phyloP scores from a whole-genome alignment of 2,797 vertebrate genomes.

The Mormyrops attenuatus region DNA sequence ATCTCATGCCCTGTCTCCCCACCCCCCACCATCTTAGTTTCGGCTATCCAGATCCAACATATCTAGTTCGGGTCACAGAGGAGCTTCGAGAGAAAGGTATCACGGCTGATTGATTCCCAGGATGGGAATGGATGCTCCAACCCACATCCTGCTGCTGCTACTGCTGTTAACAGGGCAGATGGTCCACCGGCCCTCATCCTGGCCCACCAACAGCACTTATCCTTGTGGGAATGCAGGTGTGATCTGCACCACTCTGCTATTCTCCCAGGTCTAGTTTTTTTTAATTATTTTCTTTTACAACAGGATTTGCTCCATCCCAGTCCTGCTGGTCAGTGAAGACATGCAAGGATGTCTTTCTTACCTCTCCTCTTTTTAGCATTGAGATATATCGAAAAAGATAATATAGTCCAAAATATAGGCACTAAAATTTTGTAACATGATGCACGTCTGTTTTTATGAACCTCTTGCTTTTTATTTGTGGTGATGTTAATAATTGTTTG shows the following conservation, averaged over 20 bases:
- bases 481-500: conserved; percentile 26
- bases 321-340: conserved; percentile 45
- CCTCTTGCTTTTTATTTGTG: conserved; percentile 41
- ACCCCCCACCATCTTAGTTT: conserved; percentile 64
- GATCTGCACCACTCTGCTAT: not conserved
- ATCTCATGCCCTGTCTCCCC: not conserved
- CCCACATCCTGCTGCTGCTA: not conserved
- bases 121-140: not conserved
- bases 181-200: not conserved
- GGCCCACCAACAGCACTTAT: not conserved
- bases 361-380: conserved; percentile 39
- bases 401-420: conserved; percentile 36
- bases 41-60: conserved; percentile 89
- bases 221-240: conserved; percentile 8
- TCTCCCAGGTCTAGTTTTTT: not conserved
- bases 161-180: conserved; percentile 13
- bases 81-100: conserved; percentile 90
- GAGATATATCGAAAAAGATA: conserved; percentile 15
- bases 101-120: conserved; percentile 68
- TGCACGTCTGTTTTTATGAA: conserved; percentile 30
- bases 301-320: conserved; percentile 38
- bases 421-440: conserved; percentile 45
- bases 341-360: conserved; percentile 37
- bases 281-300: not conserved
- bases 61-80: conserved; percentile 86